Conservation (phyloP, 2,888 invertebrate genomes). For the Scelioninae gen. 2 region DNA sequence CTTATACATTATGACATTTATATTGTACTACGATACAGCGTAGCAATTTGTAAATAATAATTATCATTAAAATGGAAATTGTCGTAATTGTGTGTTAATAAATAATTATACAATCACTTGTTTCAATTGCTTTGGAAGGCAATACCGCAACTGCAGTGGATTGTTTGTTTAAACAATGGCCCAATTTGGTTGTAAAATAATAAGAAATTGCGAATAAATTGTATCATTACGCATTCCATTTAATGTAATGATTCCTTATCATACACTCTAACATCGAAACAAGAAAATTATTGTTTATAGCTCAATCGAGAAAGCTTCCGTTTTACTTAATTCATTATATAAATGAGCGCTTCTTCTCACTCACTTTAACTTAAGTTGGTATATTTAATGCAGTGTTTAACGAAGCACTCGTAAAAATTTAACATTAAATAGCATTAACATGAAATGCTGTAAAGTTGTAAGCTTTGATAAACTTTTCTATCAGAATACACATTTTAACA, state of each 20-base stretch:
- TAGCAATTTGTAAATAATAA: slow-evolving; percentile 48
- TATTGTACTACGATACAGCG: too few species aligned
- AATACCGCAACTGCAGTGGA: slow-evolving; percentile 26
- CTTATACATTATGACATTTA: too few species aligned
- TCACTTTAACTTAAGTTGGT: slow-evolving; percentile 19
- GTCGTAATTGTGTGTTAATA: slow-evolving; percentile 39
- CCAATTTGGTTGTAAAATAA: slow-evolving; percentile 17
- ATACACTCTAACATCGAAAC: not conserved
- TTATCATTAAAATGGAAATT: slow-evolving; percentile 45
- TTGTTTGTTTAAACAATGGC: slow-evolving; percentile 34
- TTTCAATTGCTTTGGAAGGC: slow-evolving; percentile 29
- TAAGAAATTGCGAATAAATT: slow-evolving; percentile 4
- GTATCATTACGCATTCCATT: not conserved
- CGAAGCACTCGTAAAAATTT: slow-evolving; percentile 22
- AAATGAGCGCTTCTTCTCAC: slow-evolving; percentile 12
- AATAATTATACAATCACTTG: slow-evolving; percentile 41
- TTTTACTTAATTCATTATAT: slow-evolving; percentile 17
- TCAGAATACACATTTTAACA: slow-evolving; percentile 23
- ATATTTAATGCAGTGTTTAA: slow-evolving; percentile 10
- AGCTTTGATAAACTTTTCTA: slow-evolving; percentile 14
- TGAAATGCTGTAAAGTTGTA: slow-evolving; percentile 21
- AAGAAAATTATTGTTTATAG: too few species aligned
- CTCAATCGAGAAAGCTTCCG: too few species aligned
- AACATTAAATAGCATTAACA: slow-evolving; percentile 27
- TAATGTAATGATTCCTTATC: slow-evolving; percentile 1